phyloP scores from a whole-genome alignment of 2,113 vertebrate genomes.

The Campylorhamphus procurvoides region DNA sequence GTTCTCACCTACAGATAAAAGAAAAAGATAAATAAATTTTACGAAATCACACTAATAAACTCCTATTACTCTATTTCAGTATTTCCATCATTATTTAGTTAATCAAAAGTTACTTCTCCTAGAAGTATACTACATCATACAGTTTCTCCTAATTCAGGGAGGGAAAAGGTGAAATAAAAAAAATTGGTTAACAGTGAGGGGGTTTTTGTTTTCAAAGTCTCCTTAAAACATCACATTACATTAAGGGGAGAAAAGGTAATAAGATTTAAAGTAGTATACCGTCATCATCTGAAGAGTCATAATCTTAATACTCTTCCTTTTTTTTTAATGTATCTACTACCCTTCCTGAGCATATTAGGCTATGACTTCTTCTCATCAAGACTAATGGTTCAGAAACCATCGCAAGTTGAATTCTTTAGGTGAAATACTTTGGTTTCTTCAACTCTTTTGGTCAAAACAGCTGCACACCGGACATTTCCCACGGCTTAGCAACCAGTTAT shows the following conservation, averaged over 20 bases:
- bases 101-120: neutral
- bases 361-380: neutral
- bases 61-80: neutral
- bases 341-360: neutral
- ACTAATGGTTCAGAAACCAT: neutral
- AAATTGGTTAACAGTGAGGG: neutral
- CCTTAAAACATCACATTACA: neutral
- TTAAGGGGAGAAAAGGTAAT: neutral
- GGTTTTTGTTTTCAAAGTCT: neutral
- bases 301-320: neutral
- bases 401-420: neutral
- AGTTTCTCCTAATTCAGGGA: neutral
- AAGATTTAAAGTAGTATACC: neutral
- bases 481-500: constrained; percentile 75
- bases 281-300: neutral
- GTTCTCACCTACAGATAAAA: neutral
- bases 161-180: neutral
- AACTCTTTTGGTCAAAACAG: constrained; percentile 70
- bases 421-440: constrained; percentile 27
- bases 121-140: neutral
- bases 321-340: neutral
- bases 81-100: neutral
- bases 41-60: neutral
- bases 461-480: constrained; percentile 78
- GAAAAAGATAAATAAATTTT: neutral